phyloP scores from a whole-genome alignment of 2,113 vertebrate genomes.

The Narcine bancroftii region DNA sequence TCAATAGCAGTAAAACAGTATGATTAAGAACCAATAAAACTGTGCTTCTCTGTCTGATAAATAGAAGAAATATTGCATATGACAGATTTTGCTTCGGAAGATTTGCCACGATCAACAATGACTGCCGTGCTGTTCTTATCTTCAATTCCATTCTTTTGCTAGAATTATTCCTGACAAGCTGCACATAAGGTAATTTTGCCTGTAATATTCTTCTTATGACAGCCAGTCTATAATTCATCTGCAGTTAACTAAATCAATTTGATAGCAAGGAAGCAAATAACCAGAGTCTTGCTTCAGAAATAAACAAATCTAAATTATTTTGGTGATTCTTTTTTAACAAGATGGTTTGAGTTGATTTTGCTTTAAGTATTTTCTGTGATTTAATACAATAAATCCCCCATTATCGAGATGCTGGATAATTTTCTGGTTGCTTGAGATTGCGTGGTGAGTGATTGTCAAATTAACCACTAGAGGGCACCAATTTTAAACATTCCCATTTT shows the following conservation, averaged over 20 bases:
- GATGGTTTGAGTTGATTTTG: neutral
- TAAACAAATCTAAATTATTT: neutral
- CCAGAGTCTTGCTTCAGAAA: neutral
- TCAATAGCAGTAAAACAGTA: constrained; percentile 3
- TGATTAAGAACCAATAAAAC: neutral
- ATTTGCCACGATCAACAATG: neutral
- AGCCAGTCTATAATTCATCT: neutral
- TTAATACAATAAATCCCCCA: too few relatives aligned
- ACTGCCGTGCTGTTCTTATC: neutral
- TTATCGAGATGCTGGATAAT: too few relatives aligned
- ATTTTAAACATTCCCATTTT: too few relatives aligned
- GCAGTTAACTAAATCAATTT: neutral
- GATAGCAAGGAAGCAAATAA: neutral
- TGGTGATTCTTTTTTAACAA: neutral
- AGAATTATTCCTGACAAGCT: neutral
- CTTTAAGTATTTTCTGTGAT: neutral
- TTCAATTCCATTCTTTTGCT: neutral
- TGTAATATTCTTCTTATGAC: neutral
- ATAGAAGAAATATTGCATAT: neutral
- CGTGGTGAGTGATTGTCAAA: too few relatives aligned
- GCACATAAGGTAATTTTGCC: neutral
- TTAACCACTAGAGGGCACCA: too few relatives aligned
- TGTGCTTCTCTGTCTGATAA: neutral
- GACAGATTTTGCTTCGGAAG: neutral
- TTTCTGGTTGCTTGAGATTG: too few relatives aligned